Evolutionary conservation across 2,113 vertebrate species (phyloP), one percentile per base, ranked within the genome.

Genomic region (Tragelaphus scriptus): DNA sequence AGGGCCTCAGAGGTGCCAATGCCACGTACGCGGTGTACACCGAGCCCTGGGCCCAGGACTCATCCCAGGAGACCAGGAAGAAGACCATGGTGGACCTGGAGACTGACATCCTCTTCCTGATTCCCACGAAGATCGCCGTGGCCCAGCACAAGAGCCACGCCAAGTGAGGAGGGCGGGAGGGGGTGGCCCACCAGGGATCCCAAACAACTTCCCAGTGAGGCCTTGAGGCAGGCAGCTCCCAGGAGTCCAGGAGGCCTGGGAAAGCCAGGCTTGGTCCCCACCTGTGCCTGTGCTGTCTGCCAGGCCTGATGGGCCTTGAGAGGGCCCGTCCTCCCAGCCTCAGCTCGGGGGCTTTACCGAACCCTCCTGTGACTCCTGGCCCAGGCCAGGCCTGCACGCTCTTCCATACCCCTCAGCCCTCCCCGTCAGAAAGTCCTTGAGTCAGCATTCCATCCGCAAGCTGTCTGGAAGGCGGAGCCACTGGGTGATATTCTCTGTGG

Each of bases 41-140:
- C 0, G 63, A 98, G 53, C 0, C 3, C 26, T 99, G 99, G 99
- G 98, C 97, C 0, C 5, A 90, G 1, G 98, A 97, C 0, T 98
- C 99, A 0, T 94, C n/a, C 11, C 98, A 98, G 94, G 98, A 99
- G 90, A 96, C 96, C 6, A 97, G 99, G 93, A 99, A 99, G 98
- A 99, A 96, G 98, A 99, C 99, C 0, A 96, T 99, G 47, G 99
- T 99, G 92, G 98, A 98, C 0, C 80, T 99, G 7, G 96, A 98
- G 95, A 99, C 99, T 0, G 99, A 99, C 96, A 98, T 99, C 96
- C 99, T 99, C 93, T 99, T 99, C 98, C 98, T 99, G 97, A 85
- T 99, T 30, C 99, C 99, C 56, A 99, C 99, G 0, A 98, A 99
- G 98, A 68, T 87, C 7, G 55, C 99, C 0, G 98, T 99, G 71